Percentiles rank a stretch among this genome's conserved stretches.
These are phyloP conservation scores for Drosophila elegans DNA, from an alignment of 1,140 invertebrate genomes.

Conservation along the genomic window DNA sequence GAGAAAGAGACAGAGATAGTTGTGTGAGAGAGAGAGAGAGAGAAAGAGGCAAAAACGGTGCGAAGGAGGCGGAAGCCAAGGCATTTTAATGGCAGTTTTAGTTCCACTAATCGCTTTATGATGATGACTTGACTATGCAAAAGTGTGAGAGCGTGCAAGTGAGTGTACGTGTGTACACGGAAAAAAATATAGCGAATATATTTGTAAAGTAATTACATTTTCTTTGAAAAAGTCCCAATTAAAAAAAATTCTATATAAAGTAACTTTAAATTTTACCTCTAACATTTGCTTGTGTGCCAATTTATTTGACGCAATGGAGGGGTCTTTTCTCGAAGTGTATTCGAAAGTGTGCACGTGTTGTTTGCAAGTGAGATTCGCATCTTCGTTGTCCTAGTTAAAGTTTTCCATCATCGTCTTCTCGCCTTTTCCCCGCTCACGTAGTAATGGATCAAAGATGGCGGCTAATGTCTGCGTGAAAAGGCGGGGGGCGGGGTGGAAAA, in stretches of 20 bases:
- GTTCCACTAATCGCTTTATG: constrained; percentile 76
- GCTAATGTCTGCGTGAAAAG: constrained; percentile 24
- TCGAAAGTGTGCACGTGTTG: constrained; percentile 20
- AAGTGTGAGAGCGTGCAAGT: constrained; percentile 25
- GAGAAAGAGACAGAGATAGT: neutral
- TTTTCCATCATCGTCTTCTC: constrained; percentile 45
- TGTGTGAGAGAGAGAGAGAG: neutral
- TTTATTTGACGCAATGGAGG: neutral
- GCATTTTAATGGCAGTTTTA: constrained; percentile 78
- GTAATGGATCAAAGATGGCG: constrained; percentile 52
- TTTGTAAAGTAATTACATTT: too few relatives aligned
- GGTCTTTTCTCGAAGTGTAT: constrained; percentile 1
- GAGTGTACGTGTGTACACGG: constrained; percentile 11
- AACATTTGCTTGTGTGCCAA: too few relatives aligned
- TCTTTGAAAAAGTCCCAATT: too few relatives aligned
- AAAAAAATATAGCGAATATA: too few relatives aligned
- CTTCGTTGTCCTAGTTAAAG: constrained; percentile 57
- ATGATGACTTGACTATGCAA: constrained; percentile 62
- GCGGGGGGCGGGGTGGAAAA: neutral
- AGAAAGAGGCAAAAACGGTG: neutral
- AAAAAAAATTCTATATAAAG: too few relatives aligned
- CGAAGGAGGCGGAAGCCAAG: constrained; percentile 25
- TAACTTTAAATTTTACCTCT: too few relatives aligned
- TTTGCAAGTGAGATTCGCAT: constrained; percentile 38
- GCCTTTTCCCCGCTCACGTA: constrained; percentile 20